These are phyloP conservation scores for Phaetusa simplex DNA, from an alignment of 2,113 vertebrate species.

Conservation along the genomic window DNA sequence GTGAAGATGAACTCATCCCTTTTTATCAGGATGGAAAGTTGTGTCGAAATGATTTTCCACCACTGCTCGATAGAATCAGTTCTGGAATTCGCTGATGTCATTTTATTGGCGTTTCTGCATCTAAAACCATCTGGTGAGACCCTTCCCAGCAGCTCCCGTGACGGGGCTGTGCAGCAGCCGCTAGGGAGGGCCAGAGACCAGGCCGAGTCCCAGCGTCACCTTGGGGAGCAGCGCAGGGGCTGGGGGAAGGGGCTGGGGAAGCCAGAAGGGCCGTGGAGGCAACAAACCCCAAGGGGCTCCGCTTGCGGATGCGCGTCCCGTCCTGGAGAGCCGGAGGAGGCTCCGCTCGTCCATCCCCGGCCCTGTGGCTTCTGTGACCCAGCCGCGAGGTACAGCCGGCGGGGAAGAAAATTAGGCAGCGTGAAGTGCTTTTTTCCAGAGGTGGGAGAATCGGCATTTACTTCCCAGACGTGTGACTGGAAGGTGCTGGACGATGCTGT, in stretches of 20 bases:
- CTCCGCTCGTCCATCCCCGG: not conserved
- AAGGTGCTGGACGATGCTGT: not conserved
- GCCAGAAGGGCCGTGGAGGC: not conserved
- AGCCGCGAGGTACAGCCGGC: not conserved
- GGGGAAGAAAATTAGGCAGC: not conserved
- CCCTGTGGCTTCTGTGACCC: not conserved
- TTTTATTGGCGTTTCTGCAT: not conserved
- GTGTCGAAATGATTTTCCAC: not conserved
- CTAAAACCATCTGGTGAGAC: rapidly evolving
- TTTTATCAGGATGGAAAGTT: not conserved
- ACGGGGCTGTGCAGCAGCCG: not conserved
- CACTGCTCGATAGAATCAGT: not conserved
- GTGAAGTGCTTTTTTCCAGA: constrained; percentile 25
- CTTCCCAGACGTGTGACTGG: not conserved
- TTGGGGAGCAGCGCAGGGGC: not conserved
- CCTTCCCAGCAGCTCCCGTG: not conserved
- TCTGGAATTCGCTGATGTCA: not conserved
- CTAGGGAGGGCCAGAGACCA: constrained; percentile 42
- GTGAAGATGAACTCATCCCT: not conserved
- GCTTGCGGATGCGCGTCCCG: rapidly evolving
- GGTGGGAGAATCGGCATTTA: not conserved
- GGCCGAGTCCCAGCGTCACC: rapidly evolving
- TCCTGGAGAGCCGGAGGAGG: not conserved
- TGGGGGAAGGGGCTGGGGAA: not conserved
- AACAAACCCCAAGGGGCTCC: not conserved